phyloP scores from a whole-genome alignment of 2,888 invertebrate genomes.

The Polietes domitor region DNA sequence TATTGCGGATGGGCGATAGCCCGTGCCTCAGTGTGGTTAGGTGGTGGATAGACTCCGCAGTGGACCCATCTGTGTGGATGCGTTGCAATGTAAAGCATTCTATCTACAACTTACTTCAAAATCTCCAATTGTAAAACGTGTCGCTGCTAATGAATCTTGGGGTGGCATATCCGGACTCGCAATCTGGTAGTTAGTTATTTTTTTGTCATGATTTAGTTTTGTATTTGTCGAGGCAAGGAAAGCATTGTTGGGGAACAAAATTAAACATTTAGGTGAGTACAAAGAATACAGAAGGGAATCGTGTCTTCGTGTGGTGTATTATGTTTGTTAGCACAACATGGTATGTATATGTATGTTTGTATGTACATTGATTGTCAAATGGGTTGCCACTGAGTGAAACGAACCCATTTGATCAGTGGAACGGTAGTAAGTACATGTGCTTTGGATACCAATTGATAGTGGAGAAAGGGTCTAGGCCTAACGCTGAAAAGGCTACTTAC shows the following conservation, averaged over 20 bases:
- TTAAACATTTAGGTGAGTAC: constrained; percentile 62
- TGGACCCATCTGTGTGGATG: not conserved
- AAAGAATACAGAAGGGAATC: constrained; percentile 43
- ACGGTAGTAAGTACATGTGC: not conserved
- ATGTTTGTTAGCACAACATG: constrained; percentile 44
- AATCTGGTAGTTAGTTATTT: constrained; percentile 80
- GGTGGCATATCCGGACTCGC: constrained; percentile 85
- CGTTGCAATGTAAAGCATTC: constrained; percentile 46
- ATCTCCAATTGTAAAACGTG: constrained; percentile 88
- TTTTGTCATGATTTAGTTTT: constrained; percentile 59
- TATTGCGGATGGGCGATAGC: not conserved
- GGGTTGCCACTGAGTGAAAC: not conserved
- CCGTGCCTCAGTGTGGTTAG: not conserved
- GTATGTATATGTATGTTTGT: constrained; percentile 40
- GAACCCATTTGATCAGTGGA: not conserved
- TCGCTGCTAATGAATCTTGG: constrained; percentile 82
- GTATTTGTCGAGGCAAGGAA: constrained; percentile 59
- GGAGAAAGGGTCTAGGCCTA: not conserved
- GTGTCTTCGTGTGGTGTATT: constrained; percentile 39
- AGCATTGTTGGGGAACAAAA: constrained; percentile 64
- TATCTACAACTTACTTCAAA: constrained; percentile 85
- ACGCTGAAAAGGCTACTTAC: constrained; percentile 83
- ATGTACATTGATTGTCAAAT: constrained; percentile 10
- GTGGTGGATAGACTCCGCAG: not conserved
- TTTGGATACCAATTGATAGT: not conserved